A percentile compares a stretch with the other conserved stretches of the same genome.
Evolutionary conservation across 1,140 invertebrate genomes (phyloP).

Genomic region (Aphidius gifuensis): DNA sequence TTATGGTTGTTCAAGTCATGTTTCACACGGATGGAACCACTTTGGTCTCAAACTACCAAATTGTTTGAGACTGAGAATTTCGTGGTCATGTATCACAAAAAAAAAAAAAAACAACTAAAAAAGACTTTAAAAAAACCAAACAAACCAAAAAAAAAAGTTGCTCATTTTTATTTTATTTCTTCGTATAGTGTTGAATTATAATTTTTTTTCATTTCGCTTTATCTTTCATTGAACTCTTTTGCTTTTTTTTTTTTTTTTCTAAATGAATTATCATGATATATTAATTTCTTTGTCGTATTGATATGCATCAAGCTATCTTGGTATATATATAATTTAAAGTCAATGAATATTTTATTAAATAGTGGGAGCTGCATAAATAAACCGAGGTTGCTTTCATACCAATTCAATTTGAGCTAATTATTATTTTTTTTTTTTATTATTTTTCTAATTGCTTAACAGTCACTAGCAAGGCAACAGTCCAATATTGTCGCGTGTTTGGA

Average conservation of each 20-base stretch:
- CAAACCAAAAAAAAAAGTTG: background rate
- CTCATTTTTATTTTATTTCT: conserved; percentile 1
- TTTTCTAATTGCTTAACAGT: conserved; percentile 23
- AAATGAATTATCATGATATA: too few relatives aligned
- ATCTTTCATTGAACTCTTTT: too few relatives aligned
- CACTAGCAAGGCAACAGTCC: conserved; percentile 9
- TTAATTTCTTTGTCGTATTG: too few relatives aligned
- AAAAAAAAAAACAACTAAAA: background rate
- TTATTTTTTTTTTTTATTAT: background rate
- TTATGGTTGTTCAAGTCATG: conserved; percentile 26
- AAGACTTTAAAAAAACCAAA: background rate
- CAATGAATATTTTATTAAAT: background rate
- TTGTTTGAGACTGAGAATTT: too few relatives aligned
- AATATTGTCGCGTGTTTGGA: conserved; percentile 10
- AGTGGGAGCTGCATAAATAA: background rate
- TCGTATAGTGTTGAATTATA: background rate
- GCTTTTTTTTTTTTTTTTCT: too few relatives aligned
- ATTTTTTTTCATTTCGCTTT: too few relatives aligned
- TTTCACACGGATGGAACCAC: conserved; percentile 16
- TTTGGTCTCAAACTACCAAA: too few relatives aligned
- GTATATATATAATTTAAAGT: too few relatives aligned
- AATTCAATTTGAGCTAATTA: conserved; percentile 13
- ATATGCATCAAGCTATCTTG: too few relatives aligned
- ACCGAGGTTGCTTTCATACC: conserved; percentile 17
- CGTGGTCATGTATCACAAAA: too few relatives aligned